A percentile compares a stretch with the other conserved stretches of the same genome.
These are phyloP conservation scores for Siniperca scherzeri DNA, from an alignment of 2,797 vertebrate species.

Conservation along the genomic window DNA sequence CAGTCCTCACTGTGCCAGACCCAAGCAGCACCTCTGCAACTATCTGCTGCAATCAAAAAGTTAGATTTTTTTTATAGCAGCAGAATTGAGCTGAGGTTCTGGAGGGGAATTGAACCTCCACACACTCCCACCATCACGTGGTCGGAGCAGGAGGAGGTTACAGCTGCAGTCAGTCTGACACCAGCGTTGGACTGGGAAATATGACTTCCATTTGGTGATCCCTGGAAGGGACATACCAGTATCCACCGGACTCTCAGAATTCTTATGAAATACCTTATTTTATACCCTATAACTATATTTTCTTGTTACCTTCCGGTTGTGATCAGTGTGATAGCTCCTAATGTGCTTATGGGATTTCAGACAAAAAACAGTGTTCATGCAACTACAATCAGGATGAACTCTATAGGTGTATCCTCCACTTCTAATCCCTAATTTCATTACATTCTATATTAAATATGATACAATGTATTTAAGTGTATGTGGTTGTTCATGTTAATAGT, in stretches of 20 bases:
- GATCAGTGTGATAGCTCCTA: background rate
- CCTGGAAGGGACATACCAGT: background rate
- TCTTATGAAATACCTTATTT: background rate
- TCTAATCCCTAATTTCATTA: background rate
- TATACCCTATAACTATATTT: background rate
- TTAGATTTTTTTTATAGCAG: constrained; percentile 82
- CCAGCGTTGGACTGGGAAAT: constrained; percentile 41
- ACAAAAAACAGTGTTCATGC: background rate
- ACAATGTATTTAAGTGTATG: background rate
- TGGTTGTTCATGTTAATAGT: background rate
- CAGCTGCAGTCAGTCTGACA: constrained; percentile 49
- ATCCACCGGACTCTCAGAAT: background rate
- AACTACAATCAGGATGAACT: background rate
- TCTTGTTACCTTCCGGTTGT: background rate
- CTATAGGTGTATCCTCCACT: background rate
- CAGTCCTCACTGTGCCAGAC: constrained; percentile 46
- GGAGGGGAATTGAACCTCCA: constrained; percentile 89
- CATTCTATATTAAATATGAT: background rate
- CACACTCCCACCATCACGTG: constrained; percentile 92
- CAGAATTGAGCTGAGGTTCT: constrained; percentile 83
- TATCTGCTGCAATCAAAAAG: constrained; percentile 79
- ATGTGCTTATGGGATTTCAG: background rate
- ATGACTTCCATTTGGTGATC: constrained; percentile 48
- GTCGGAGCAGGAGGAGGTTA: constrained; percentile 87
- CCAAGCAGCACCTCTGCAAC: constrained; percentile 63